Evolutionary conservation across 2,113 vertebrate genomes (phyloP), one percentile per base, ranked within the genome.

Genomic region (Xyliphius kryptos): DNA sequence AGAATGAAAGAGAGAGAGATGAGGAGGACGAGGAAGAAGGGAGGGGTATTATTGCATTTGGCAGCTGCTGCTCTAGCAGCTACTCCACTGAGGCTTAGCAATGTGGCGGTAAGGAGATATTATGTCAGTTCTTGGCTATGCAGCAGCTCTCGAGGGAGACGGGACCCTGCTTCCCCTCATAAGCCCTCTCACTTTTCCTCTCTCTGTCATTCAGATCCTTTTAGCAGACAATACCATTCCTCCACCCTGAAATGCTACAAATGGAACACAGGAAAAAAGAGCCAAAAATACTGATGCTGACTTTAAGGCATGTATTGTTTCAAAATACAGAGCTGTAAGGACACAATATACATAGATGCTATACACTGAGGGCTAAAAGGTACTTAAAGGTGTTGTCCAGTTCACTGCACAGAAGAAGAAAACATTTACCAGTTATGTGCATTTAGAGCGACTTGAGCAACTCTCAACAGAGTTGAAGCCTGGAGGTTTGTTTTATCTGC

Each of bases 101-200:
- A 89, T 86, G 85, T 86, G 80, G 84, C 81, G 86, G 89, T 85
- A 87, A 81, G 86, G 87, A 92, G 81, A 92, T 91, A 90, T 92
- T 90, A 89, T 92, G 89, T 90, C 82, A 88, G 87, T 87, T 89
- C 87, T 86, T 90, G 81, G 89, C 88, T 86, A 87, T 83, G 85
- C 79, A 80, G 79, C 85, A 87, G 68, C 50, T 68, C 74, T 71
- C 73, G 22, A 21, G 69, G 71, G 71, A 68, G 63, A 56, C 56
- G 56, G 61, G 66, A 72, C 66, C 67, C 66, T 69, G 71, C 61
- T 69, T 73, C 66, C 66, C 67, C 51, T 69, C 53, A 68, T 61
- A 73, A 66, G 63, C 61, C 61, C 66, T 64, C 66, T 67, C 54
- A 48, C 54, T 57, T 56, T 51, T 44, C 54, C 61, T 62, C 47